Percentiles rank a stretch among this genome's conserved stretches.
Conservation (phyloP, 1,140 invertebrate species). For the Charaxes varanes region DNA sequence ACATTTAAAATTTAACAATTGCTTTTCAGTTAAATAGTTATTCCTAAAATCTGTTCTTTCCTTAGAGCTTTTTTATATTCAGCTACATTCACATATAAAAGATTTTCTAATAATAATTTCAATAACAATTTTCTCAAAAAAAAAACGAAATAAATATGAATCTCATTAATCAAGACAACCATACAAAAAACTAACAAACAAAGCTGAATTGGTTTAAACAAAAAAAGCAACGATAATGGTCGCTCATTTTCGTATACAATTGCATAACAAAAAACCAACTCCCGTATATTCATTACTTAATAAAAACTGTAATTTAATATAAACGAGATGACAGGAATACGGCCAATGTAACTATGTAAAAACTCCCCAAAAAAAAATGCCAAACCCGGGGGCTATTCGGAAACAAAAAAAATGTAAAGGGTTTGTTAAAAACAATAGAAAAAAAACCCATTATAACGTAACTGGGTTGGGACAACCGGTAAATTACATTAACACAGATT, state of each 20-base stretch:
- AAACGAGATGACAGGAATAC: slow-evolving; percentile 66
- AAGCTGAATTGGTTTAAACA: slow-evolving; percentile 23
- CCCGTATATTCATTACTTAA: slow-evolving; percentile 65
- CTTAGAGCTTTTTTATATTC: too few relatives aligned
- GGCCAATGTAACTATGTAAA: slow-evolving; percentile 52
- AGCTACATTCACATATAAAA: too few relatives aligned
- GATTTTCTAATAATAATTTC: too few relatives aligned
- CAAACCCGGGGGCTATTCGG: slow-evolving; percentile 33
- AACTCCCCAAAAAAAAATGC: slow-evolving; percentile 44
- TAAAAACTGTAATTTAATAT: slow-evolving; percentile 71
- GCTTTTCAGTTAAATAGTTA: too few relatives aligned
- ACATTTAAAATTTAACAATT: too few relatives aligned
- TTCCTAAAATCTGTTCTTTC: too few relatives aligned
- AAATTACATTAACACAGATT: slow-evolving; percentile 60
- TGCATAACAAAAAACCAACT: slow-evolving; percentile 46
- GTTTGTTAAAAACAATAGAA: slow-evolving; percentile 57
- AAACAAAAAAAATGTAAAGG: slow-evolving; percentile 47
- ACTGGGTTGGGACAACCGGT: slow-evolving; percentile 54
- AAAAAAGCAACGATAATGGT: slow-evolving; percentile 45
- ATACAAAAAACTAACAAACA: slow-evolving; percentile 22
- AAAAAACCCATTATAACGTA: slow-evolving; percentile 56
- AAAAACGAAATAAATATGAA: background rate
- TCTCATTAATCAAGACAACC: slow-evolving; percentile 2
- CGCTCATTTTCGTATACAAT: slow-evolving; percentile 52
- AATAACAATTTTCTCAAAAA: too few relatives aligned